A percentile compares a stretch with the other conserved stretches of the same genome.
Conservation (phyloP, 2,888 invertebrate species). For the Thysanoteuthis rhombus region DNA sequence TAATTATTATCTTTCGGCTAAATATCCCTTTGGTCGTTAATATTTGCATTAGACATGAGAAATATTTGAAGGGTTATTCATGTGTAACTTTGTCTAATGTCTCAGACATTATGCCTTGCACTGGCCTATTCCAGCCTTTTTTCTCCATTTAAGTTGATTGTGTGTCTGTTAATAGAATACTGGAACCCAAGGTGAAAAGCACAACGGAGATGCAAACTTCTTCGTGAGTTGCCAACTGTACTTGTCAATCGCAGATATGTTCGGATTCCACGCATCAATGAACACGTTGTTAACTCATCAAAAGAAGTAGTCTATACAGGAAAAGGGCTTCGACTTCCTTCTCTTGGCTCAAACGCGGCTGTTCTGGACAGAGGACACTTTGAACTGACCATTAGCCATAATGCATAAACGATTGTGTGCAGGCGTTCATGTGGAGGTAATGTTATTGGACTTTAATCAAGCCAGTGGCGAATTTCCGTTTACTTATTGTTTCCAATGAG, state of each 20-base stretch:
- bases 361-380: not conserved
- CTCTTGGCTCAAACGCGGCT: not conserved
- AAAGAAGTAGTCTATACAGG: not conserved
- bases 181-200: too few relatives aligned
- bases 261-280: not conserved
- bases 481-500: not conserved
- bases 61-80: too few relatives aligned
- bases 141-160: too few relatives aligned
- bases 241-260: not conserved
- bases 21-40: too few relatives aligned
- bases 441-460: not conserved
- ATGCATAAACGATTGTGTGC: not conserved
- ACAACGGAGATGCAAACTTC: too few relatives aligned
- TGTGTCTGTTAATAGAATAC: too few relatives aligned
- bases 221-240: not conserved
- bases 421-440: not conserved
- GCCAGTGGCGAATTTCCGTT: not conserved
- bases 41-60: too few relatives aligned
- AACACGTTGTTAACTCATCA: not conserved
- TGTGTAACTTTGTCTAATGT: too few relatives aligned
- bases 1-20: too few relatives aligned
- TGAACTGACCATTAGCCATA: not conserved
- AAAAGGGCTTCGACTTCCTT: too few relatives aligned
- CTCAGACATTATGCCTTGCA: too few relatives aligned
- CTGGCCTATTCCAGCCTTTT: too few relatives aligned